A percentile compares a stretch with the other conserved stretches of the same genome.
Evolutionary conservation across 1,140 invertebrate species (phyloP).

Genomic region (Bombus haemorrhoidalis): DNA sequence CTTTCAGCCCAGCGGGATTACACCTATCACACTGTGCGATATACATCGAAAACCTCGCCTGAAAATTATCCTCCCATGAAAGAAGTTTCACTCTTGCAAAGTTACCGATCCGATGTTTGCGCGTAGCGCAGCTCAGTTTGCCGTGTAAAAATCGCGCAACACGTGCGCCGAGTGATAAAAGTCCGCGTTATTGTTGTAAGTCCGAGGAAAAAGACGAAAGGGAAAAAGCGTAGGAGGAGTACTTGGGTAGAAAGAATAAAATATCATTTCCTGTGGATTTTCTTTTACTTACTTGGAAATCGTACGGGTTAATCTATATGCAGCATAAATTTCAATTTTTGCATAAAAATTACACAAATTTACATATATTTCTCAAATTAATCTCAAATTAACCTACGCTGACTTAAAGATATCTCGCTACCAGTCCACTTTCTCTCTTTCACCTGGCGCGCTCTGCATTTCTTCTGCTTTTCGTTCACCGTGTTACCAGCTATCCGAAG

Average conservation of each 20-base stretch:
- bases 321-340: neutral
- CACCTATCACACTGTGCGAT: neutral
- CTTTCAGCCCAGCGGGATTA: neutral
- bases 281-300: too few relatives aligned
- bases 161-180: neutral
- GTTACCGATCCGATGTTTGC: neutral
- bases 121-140: too few relatives aligned
- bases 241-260: too few relatives aligned
- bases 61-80: neutral
- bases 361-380: neutral
- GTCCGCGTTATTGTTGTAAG: neutral
- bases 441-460: too few relatives aligned
- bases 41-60: too few relatives aligned
- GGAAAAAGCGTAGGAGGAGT: too few relatives aligned
- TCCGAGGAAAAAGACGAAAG: too few relatives aligned
- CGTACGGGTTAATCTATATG: neutral
- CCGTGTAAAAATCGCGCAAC: too few relatives aligned
- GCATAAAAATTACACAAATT: neutral
- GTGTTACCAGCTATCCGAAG: too few relatives aligned
- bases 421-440: neutral
- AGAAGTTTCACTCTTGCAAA: slow-evolving; percentile 44
- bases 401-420: neutral
- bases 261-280: too few relatives aligned
- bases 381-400: neutral
- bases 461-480: too few relatives aligned